Conservation (phyloP, 2,797 vertebrate genomes). For the Caiman crocodilus region DNA sequence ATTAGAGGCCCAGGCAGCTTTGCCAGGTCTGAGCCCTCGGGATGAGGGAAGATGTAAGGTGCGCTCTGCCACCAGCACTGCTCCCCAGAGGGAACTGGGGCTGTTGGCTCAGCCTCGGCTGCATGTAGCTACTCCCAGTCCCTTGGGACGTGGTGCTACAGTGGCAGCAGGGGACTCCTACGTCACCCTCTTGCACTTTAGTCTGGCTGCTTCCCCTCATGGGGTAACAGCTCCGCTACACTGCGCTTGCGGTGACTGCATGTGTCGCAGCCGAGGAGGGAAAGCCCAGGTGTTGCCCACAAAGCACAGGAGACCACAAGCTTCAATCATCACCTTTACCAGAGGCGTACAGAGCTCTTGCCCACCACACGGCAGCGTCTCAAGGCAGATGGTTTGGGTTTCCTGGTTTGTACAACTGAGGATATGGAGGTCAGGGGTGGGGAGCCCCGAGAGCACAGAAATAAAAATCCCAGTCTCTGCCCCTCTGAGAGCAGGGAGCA, state of each 20-base stretch:
- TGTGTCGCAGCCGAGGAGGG: accelerated
- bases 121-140: neutral
- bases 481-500: neutral
- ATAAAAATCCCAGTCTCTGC: constrained; percentile 51
- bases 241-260: accelerated
- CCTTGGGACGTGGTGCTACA: neutral
- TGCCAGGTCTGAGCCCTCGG: accelerated
- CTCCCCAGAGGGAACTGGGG: no score
- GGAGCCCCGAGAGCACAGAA: constrained; percentile 70
- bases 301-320: constrained; percentile 68
- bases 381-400: constrained; percentile 69
- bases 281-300: neutral
- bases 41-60: neutral
- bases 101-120: no score
- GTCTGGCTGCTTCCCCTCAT: neutral
- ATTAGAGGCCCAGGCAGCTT: neutral
- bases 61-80: neutral
- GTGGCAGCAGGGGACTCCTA: neutral
- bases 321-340: constrained; percentile 81
- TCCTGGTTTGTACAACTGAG: constrained; percentile 72
- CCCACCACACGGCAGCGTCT: constrained; percentile 73
- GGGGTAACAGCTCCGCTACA: neutral
- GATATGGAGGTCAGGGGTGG: constrained; percentile 59
- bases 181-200: accelerated
- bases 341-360: constrained; percentile 86